A percentile compares a stretch with the other conserved stretches of the same genome.
Evolutionary conservation across 2,888 invertebrate species (phyloP).

Genomic region (Anticlea derivata): DNA sequence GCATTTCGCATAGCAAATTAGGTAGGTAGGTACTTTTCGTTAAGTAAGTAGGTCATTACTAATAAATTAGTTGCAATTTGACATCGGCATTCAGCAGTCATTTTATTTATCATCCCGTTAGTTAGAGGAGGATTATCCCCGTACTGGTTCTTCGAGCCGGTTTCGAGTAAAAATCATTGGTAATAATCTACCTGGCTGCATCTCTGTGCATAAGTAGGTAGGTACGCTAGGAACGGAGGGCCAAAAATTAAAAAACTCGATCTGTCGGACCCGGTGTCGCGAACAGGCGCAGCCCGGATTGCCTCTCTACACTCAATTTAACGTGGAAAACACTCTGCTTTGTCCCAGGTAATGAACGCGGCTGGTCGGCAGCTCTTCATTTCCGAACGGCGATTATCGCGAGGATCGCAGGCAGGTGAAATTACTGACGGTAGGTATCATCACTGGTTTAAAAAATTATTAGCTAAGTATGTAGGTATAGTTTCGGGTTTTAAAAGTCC

Average conservation of each 20-base stretch:
- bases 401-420: conserved; percentile 28
- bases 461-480: too few species aligned
- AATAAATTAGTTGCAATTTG: too few species aligned
- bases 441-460: background rate
- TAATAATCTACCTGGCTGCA: background rate
- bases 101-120: too few species aligned
- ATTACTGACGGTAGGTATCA: background rate
- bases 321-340: conserved; percentile 78
- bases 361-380: conserved; percentile 53
- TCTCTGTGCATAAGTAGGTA: conserved; percentile 11
- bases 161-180: too few species aligned
- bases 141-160: too few species aligned
- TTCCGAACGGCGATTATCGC: conserved; percentile 44
- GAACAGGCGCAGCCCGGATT: conserved; percentile 71
- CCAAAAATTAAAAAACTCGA: conserved; percentile 76
- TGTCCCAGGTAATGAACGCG: conserved; percentile 74
- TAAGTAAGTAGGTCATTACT: too few species aligned
- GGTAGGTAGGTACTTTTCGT: too few species aligned
- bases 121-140: too few species aligned
- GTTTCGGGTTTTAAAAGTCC: too few species aligned
- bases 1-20: too few species aligned
- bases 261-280: conserved; percentile 67
- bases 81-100: too few species aligned
- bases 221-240: conserved; percentile 45
- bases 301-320: conserved; percentile 79